A percentile compares a stretch with the other conserved stretches of the same genome.
These are phyloP conservation scores for Piliocolobus tephrosceles DNA, from an alignment of 2,113 vertebrate species.

Conservation along the genomic window DNA sequence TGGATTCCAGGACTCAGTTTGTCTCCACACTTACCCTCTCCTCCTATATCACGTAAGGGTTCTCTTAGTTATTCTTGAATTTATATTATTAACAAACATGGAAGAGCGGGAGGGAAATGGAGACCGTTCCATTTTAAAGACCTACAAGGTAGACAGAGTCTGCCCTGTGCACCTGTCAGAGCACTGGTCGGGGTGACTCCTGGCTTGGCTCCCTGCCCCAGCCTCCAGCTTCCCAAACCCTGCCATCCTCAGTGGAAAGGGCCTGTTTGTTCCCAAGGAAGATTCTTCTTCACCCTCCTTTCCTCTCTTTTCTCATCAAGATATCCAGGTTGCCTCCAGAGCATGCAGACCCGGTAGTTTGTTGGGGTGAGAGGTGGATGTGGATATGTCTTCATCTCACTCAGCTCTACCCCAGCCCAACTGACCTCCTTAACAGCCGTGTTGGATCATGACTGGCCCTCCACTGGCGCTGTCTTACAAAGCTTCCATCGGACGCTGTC, in stretches of 20 bases:
- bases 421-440: background rate
- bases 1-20: background rate
- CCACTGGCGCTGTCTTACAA: too few relatives aligned
- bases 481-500: background rate
- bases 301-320: background rate
- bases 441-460: accelerated
- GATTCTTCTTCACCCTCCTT: background rate
- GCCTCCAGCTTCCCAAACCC: background rate
- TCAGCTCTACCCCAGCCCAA: background rate
- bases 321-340: too few relatives aligned
- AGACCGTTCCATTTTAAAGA: background rate
- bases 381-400: background rate
- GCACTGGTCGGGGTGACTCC: background rate
- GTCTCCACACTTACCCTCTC: background rate
- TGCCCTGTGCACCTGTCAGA: background rate
- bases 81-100: background rate
- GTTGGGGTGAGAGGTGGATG: too few relatives aligned
- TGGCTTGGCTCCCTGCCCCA: background rate
- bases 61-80: background rate
- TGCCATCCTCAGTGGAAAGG: background rate
- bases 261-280: background rate
- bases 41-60: background rate
- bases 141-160: background rate
- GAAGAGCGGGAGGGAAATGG: background rate
- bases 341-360: background rate